Evolutionary conservation across 2,113 vertebrate genomes (phyloP).

Genomic region (Sialia sialis): DNA sequence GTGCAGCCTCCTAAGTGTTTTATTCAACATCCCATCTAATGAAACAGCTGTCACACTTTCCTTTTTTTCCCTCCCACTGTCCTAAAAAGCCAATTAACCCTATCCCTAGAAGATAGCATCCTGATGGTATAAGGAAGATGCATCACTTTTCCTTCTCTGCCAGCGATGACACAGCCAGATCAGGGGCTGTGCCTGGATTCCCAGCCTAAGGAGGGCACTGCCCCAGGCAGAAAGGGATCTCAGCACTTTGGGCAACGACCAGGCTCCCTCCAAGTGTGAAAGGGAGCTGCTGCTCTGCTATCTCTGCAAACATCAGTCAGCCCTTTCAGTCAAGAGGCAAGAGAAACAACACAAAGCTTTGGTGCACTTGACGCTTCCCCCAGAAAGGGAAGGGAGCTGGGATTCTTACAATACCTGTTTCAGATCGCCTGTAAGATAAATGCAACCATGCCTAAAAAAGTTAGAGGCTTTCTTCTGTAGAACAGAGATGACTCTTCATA

Average conservation of each 20-base stretch:
- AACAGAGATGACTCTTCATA: neutral
- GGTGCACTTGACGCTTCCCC: neutral
- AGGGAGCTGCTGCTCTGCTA: neutral
- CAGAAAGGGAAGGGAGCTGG: neutral
- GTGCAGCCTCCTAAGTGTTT: neutral
- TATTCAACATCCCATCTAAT: neutral
- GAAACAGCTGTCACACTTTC: constrained; percentile 14
- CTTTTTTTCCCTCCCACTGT: neutral
- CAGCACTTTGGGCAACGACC: neutral
- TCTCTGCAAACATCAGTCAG: neutral
- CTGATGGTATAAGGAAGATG: neutral
- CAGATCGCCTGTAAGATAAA: neutral
- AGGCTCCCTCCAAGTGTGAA: neutral
- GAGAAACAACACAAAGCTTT: neutral
- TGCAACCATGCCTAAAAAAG: neutral
- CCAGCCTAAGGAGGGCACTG: neutral
- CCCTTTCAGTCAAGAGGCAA: neutral
- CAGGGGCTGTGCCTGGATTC: neutral
- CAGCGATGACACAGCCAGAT: neutral
- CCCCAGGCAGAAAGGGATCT: neutral
- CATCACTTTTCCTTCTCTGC: neutral
- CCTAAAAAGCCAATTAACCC: constrained; percentile 36
- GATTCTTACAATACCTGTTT: neutral
- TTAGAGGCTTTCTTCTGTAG: neutral
- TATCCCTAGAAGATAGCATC: neutral